phyloP scores from a whole-genome alignment of 2,113 vertebrate species.

The Piaya cayana region DNA sequence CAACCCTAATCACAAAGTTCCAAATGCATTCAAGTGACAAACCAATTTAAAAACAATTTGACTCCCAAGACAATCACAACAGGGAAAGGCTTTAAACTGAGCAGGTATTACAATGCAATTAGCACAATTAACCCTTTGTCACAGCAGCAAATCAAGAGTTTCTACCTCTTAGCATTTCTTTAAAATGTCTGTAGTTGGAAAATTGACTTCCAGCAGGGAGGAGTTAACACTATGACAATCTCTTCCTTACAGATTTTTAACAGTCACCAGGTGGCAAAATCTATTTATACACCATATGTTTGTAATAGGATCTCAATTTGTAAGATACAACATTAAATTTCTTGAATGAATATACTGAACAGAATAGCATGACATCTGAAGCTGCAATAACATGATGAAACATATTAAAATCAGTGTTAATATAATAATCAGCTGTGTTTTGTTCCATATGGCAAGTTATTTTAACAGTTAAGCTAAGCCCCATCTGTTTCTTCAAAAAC shows the following conservation, averaged over 20 bases:
- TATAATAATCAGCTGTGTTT: slow-evolving; percentile 79
- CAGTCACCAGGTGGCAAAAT: slow-evolving; percentile 69
- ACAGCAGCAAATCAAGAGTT: slow-evolving; percentile 40
- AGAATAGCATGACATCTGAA: slow-evolving; percentile 69
- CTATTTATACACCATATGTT: slow-evolving; percentile 69
- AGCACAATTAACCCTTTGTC: slow-evolving; percentile 63
- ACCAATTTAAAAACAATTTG: slow-evolving; percentile 69
- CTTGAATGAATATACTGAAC: slow-evolving; percentile 66
- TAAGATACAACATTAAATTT: slow-evolving; percentile 62
- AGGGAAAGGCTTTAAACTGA: slow-evolving; percentile 55
- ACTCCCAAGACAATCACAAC: slow-evolving; percentile 67
- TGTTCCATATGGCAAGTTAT: slow-evolving; percentile 79
- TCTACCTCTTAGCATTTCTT: slow-evolving; percentile 38
- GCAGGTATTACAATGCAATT: slow-evolving; percentile 60
- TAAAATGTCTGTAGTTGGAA: slow-evolving; percentile 25
- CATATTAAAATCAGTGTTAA: slow-evolving; percentile 77
- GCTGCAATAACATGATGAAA: slow-evolving; percentile 70
- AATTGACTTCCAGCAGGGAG: slow-evolving; percentile 59
- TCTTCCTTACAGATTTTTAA: slow-evolving; percentile 49
- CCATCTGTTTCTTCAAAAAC: slow-evolving; percentile 79
- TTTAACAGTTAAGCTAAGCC: slow-evolving; percentile 75
- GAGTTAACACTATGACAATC: slow-evolving; percentile 51
- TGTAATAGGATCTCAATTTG: slow-evolving; percentile 54
- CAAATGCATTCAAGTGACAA: slow-evolving; percentile 61
- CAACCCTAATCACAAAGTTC: slow-evolving; percentile 56